phyloP scores from a whole-genome alignment of 2,797 vertebrate species.

The Apodemus agrarius region DNA sequence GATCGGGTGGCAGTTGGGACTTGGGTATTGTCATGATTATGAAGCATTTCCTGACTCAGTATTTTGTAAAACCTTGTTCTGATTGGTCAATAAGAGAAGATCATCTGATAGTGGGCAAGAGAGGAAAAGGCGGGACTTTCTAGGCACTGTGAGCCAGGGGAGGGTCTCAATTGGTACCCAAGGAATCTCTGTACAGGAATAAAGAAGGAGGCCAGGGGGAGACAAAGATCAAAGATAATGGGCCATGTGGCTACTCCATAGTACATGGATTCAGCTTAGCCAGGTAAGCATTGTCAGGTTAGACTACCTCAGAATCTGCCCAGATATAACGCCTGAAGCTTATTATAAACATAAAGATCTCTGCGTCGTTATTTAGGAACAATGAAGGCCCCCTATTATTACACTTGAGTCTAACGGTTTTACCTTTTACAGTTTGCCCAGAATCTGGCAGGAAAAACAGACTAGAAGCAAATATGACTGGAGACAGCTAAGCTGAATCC shows the following conservation, averaged over 20 bases:
- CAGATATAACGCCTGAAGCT: not conserved
- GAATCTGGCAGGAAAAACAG: not conserved
- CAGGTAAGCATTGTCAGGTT: not conserved
- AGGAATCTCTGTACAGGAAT: not conserved
- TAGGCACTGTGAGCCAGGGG: not conserved
- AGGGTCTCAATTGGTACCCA: not conserved
- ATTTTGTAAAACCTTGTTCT: not conserved
- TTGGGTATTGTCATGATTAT: not conserved
- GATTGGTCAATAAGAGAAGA: not conserved
- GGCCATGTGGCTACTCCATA: not conserved
- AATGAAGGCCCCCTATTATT: not conserved
- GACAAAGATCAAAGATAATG: not conserved
- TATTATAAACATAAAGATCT: not conserved
- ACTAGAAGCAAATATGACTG: not conserved
- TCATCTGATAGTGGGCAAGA: not conserved
- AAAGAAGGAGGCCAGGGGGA: not conserved
- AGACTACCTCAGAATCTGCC: not conserved
- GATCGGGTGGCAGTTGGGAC: not conserved
- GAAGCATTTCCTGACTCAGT: not conserved
- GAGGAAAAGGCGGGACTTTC: not conserved
- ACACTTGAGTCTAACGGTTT: not conserved
- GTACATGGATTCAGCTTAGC: too few relatives aligned
- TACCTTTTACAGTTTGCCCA: not conserved
- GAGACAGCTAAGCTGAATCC: not conserved
- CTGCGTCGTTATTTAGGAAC: not conserved